These are phyloP conservation scores for Steatocranus sp. DNA, from an alignment of 2,797 vertebrate genomes.

Conservation along the genomic window DNA sequence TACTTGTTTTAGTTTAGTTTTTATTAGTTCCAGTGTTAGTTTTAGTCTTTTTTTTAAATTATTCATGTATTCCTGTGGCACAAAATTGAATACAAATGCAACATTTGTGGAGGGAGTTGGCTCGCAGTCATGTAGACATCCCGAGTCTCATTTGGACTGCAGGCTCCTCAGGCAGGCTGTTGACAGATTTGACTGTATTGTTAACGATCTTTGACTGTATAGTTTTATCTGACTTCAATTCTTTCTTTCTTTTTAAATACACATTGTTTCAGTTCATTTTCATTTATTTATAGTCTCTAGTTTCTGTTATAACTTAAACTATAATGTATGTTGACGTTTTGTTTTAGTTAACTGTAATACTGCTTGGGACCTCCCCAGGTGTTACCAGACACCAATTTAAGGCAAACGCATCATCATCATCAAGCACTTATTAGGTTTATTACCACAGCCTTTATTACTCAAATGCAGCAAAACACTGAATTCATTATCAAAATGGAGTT, in stretches of 20 bases:
- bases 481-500: neutral
- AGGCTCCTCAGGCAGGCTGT: neutral
- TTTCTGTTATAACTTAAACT: neutral
- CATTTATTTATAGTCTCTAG: neutral
- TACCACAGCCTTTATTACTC: neutral
- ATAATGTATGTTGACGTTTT: neutral
- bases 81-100: neutral
- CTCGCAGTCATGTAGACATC: neutral
- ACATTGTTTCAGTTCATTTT: neutral
- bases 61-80: neutral
- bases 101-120: neutral
- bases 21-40: neutral
- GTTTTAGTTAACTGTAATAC: neutral
- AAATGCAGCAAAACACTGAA: neutral
- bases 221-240: neutral
- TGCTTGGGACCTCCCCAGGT: neutral
- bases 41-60: neutral
- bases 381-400: neutral
- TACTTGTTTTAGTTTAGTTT: neutral
- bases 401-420: neutral
- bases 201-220: neutral
- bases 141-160: neutral
- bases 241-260: neutral
- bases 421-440: neutral
- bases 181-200: neutral